Base-by-base conservation (phyloP, 2,888 invertebrate genomes). In the Andrena camellia region DNA sequence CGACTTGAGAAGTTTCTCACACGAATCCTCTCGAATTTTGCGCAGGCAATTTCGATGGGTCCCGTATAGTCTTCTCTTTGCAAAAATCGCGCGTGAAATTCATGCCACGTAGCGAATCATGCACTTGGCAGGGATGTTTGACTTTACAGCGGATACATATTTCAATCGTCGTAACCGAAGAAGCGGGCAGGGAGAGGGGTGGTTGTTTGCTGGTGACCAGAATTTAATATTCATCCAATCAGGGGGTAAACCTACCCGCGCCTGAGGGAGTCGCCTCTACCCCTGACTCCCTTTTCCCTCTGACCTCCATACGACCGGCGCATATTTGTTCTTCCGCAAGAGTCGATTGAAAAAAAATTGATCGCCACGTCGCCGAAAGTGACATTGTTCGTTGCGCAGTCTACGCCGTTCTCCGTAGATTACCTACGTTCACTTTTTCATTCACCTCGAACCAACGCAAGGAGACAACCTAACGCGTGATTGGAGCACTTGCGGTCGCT, bases 191-290 rank as follows among this genome's bases (percentile, higher is more conserved):
- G 69, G 52, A 69, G 79, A 66, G 75, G 78, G 77, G 78, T 54
- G 86, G 87, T 91, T 93, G 93, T 93, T 93, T 93, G 92, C 92
- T 81, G 89, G 93, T 93, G 92, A 93, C 93, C 93, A 92, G 89
- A 92, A 93, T 93, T 93, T 92, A 92, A 93, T 93, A 93, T 93
- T 93, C 93, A 93, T 92, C 91, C 93, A 93, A 93, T 92, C 93
- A 92, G 89, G 90, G 89, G 86, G 87, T 73, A 83, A 87, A 84
- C 84, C 81, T 83, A 78, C 76, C 57, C 74, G 76, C 68, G 87
- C 88, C 86, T 33, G 89, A 89, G 88, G 88, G 88, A 86, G 89
- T 87, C 84, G 81, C 83, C 79, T 79, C 76, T 69, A 74, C 81
- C 82, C 74, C 76, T 68, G 67, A 71, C 66, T 66, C 64, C 84